Conservation (phyloP, 2,113 vertebrate species). For the Chlorocebus sabaeus region DNA sequence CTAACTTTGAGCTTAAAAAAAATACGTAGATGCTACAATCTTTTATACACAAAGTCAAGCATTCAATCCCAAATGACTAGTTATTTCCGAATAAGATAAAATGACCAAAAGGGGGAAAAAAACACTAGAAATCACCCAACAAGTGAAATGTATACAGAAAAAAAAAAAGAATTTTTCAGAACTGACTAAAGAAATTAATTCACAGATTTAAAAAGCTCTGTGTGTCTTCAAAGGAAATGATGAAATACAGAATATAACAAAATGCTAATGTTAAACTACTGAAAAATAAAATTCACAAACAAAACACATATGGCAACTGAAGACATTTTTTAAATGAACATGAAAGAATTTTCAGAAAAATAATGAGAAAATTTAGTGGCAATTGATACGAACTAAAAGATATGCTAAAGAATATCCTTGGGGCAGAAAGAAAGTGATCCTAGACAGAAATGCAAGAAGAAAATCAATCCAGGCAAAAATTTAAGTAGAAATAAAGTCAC, state of each 20-base stretch:
- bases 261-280: background rate
- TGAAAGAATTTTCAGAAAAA: background rate
- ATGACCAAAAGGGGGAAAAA: fast-evolving
- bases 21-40: background rate
- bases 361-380: background rate
- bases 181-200: background rate
- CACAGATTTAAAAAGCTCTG: background rate
- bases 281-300: background rate
- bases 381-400: background rate
- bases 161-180: background rate
- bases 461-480: background rate
- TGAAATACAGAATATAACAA: background rate
- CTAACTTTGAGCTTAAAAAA: background rate
- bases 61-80: background rate
- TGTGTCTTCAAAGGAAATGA: background rate
- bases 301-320: background rate
- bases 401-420: background rate
- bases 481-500: background rate
- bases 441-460: background rate
- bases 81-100: background rate
- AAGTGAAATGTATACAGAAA: background rate
- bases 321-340: background rate
- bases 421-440: background rate
- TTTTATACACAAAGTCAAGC: background rate
- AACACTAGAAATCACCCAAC: background rate